A percentile compares a stretch with the other conserved stretches of the same genome.
phyloP scores from a whole-genome alignment of 2,797 vertebrate genomes.

The Sardinella longiceps region DNA sequence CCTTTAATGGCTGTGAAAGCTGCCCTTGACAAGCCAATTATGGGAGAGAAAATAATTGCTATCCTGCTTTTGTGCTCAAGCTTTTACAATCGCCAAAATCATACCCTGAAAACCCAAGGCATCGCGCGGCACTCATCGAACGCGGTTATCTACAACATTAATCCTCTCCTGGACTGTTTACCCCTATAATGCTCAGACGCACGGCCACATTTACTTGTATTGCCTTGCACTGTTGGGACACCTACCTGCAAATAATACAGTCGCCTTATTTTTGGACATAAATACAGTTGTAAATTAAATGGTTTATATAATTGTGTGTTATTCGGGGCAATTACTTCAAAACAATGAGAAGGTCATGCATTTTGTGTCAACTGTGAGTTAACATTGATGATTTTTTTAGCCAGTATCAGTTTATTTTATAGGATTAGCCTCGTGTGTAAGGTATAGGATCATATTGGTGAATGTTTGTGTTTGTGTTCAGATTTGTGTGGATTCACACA shows the following conservation, averaged over 20 bases:
- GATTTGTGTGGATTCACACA: neutral
- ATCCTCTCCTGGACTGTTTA: neutral
- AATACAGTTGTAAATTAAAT: neutral
- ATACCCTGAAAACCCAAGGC: constrained; percentile 5
- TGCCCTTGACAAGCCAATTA: constrained; percentile 47
- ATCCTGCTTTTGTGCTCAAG: constrained; percentile 23
- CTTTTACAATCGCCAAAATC: constrained; percentile 40
- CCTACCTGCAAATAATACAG: neutral
- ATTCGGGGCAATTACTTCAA: neutral
- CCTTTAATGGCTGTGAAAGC: constrained; percentile 32
- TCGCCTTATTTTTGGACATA: neutral
- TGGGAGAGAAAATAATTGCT: constrained; percentile 46
- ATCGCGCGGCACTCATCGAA: constrained; percentile 36
- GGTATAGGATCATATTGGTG: neutral
- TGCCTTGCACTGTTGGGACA: neutral
- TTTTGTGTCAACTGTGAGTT: no score
- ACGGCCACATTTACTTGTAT: neutral
- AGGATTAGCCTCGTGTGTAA: neutral
- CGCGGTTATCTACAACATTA: constrained; percentile 36
- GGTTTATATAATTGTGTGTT: no score
- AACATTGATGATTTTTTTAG: neutral
- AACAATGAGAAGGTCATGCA: no score
- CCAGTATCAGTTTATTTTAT: neutral
- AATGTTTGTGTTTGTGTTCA: neutral
- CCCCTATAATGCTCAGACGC: neutral